Evolutionary conservation across 1,140 invertebrate species (phyloP).

Genomic region (Drosophila ficusphila): DNA sequence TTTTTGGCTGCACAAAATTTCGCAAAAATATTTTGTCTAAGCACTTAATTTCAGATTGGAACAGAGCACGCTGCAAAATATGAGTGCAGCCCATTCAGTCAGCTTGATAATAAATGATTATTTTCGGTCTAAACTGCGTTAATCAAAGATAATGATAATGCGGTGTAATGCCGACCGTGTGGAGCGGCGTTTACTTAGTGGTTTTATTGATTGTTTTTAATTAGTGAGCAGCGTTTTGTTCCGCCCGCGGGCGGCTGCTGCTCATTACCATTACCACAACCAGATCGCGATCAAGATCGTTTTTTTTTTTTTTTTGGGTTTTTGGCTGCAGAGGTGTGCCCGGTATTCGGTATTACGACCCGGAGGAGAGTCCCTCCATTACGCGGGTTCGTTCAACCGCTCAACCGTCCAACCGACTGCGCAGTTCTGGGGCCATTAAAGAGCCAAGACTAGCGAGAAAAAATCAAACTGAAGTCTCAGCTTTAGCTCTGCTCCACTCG

Average conservation of each 20-base stretch:
- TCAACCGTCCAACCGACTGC: slow-evolving; percentile 16
- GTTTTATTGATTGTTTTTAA: slow-evolving; percentile 81
- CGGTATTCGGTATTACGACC: not conserved
- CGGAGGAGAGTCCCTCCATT: slow-evolving; percentile 33
- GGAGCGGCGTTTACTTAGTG: slow-evolving; percentile 24
- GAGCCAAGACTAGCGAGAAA: slow-evolving; percentile 14
- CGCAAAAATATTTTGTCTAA: slow-evolving; percentile 63
- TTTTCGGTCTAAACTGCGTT: slow-evolving; percentile 77
- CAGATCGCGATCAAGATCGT: slow-evolving; percentile 56
- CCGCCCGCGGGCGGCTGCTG: slow-evolving; percentile 48
- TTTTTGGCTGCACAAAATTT: slow-evolving; percentile 38
- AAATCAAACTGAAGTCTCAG: slow-evolving; percentile 1
- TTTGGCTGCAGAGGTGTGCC: slow-evolving; percentile 53
- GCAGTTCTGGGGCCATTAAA: slow-evolving; percentile 37
- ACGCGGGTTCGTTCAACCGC: slow-evolving; percentile 64
- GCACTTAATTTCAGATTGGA: slow-evolving; percentile 63
- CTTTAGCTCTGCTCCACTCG: slow-evolving; percentile 4
- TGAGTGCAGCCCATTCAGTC: slow-evolving; percentile 26
- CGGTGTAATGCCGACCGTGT: slow-evolving; percentile 40
- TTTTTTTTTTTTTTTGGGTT: too few species aligned
- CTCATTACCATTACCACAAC: slow-evolving; percentile 45
- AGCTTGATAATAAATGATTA: slow-evolving; percentile 78
- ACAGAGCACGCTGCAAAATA: slow-evolving; percentile 25
- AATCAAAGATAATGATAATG: slow-evolving; percentile 76
- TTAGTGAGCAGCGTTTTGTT: slow-evolving; percentile 60